Evolutionary conservation across 1,140 invertebrate genomes (phyloP), one percentile per base, ranked within the genome.

Genomic region (Sinonovacula constricta): DNA sequence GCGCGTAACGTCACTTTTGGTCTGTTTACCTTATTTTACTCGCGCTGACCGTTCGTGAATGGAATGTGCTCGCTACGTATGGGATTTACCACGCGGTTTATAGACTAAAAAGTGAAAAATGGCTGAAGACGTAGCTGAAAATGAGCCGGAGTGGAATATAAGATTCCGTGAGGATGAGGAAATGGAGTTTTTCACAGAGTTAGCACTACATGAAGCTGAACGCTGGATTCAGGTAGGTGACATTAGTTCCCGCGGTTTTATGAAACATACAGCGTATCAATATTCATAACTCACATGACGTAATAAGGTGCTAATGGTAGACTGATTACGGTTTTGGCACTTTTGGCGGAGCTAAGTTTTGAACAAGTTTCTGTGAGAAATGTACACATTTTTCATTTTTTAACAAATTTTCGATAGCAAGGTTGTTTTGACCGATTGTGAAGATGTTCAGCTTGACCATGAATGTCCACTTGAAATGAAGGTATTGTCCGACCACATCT

Each of bases 171-270:
- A 87, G 49, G 87, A 88, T 18, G 88, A 88, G 57, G 89, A 90
- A 63, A 63, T 88, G 80, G 88, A 90, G 54, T 90, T 86, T 81
- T 90, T 86, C 67, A 89, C 88, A 14, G 89, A 90, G 60, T 68
- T 90, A 56, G 89, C 89, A 24, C 62, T 90, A 30, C 88, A 90
- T 53, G 89, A 90, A 79, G 87, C 87, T 34, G 85, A 90, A 60
- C 70, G 89, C 45, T 90, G 89, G 89, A 88, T 90, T 28, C 83
- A 85, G 85, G 89, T 90, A 69, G n/a, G 30, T 74, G 70, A 45
- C 70, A 49, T 1, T 59, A 54, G 62, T 63, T 74, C 70, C 70
- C 57, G 70, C 68, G 68, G 54, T 70, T 59, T 70, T 22, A 33
- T 70, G 31, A 59, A 70, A 24, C 45, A 34, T 36, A 33, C n/a